Evolutionary conservation across 2,888 invertebrate genomes (phyloP).

Genomic region (Digitonthophagus gazella): DNA sequence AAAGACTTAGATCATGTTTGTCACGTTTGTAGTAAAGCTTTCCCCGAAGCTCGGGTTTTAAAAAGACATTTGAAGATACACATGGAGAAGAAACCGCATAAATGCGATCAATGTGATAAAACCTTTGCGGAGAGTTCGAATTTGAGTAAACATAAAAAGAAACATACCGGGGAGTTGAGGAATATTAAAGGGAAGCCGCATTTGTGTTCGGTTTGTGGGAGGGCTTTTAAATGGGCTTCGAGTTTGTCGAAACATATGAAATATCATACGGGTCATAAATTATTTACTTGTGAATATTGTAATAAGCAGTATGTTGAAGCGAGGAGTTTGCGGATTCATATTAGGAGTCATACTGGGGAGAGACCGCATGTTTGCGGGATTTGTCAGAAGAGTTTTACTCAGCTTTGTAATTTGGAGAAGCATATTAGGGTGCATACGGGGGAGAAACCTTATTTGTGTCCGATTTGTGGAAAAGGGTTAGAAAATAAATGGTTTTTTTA

Average conservation of each 20-base stretch:
- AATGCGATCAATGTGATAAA: conserved; percentile 53
- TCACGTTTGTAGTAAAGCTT: conserved; percentile 49
- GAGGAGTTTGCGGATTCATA: conserved; percentile 50
- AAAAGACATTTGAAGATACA: conserved; percentile 54
- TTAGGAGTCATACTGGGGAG: conserved; percentile 52
- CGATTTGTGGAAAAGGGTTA: conserved; percentile 51
- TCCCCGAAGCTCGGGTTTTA: conserved; percentile 50
- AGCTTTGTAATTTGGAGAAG: conserved; percentile 50
- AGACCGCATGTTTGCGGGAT: conserved; percentile 49
- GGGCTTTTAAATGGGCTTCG: conserved; percentile 55
- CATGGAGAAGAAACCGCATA: conserved; percentile 51
- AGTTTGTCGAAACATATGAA: conserved; percentile 56
- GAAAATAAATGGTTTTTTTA: too few species aligned
- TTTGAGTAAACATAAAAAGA: conserved; percentile 53
- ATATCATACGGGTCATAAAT: conserved; percentile 54
- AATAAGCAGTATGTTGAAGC: conserved; percentile 54
- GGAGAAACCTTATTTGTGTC: conserved; percentile 50
- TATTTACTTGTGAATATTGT: conserved; percentile 52
- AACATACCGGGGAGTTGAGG: conserved; percentile 53
- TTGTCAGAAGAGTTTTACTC: conserved; percentile 50
- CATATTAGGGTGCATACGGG: conserved; percentile 52
- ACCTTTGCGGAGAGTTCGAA: conserved; percentile 55
- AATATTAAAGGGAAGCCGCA: conserved; percentile 51
- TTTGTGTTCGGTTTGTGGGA: conserved; percentile 53
- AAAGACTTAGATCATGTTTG: conserved; percentile 48